Evolutionary conservation across 2,113 vertebrate genomes (phyloP).

Genomic region (Bufo bufo): DNA sequence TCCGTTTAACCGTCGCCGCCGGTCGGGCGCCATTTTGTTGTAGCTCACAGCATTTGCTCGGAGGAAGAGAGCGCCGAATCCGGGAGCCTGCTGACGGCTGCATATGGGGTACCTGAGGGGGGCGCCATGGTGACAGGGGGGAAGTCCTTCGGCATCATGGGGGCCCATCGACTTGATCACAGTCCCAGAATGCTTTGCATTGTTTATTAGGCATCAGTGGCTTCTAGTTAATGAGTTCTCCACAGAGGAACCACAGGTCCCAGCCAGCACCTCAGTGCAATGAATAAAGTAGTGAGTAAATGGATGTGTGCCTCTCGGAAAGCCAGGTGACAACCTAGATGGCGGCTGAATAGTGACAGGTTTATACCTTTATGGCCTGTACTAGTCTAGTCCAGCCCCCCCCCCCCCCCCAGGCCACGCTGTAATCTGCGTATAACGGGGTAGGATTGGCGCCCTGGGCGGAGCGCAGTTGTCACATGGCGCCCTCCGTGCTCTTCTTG

Average conservation of each 20-base stretch:
- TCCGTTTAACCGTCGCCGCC: background rate
- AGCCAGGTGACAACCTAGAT: background rate
- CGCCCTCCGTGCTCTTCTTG: no score
- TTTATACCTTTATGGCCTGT: no score
- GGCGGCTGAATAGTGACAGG: no score
- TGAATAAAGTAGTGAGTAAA: no score
- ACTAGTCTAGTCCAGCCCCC: no score
- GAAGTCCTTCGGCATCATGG: background rate
- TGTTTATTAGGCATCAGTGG: background rate
- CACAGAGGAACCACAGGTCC: background rate
- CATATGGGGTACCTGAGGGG: background rate
- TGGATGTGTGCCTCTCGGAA: no score
- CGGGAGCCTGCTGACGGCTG: background rate
- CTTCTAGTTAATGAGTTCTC: background rate
- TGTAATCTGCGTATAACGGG: no score
- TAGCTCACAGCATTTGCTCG: background rate
- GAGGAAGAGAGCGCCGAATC: background rate
- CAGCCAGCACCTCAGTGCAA: background rate
- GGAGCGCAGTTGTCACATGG: no score
- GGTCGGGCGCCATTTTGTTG: background rate
- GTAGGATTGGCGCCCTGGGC: no score
- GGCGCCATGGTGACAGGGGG: background rate
- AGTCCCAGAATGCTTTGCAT: slow-evolving; percentile 1
- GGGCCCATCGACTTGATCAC: background rate
- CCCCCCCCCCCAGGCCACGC: no score